These are phyloP conservation scores for Idris sp. DNA, from an alignment of 1,140 invertebrate genomes.

Conservation along the genomic window DNA sequence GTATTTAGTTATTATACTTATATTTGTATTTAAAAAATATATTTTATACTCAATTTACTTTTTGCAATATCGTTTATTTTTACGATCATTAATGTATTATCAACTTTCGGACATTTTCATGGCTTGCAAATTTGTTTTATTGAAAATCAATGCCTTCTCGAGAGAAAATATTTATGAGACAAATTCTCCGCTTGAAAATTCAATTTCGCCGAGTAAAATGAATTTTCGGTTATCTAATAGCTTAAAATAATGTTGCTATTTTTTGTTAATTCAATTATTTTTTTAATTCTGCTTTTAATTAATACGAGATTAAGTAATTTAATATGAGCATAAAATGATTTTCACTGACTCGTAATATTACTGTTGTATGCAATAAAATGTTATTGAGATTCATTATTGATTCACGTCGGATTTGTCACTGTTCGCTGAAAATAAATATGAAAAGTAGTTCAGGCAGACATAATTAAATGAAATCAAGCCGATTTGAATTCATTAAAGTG, in stretches of 20 bases:
- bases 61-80: conserved; percentile 13
- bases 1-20: too few relatives aligned
- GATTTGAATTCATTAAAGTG: conserved; percentile 18
- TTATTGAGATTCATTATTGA: conserved; percentile 10
- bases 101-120: conserved; percentile 5
- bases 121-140: conserved; percentile 32
- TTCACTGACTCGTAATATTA: too few relatives aligned
- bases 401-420: conserved; percentile 5
- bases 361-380: background rate
- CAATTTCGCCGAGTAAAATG: background rate
- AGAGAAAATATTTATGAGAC: conserved; percentile 15
- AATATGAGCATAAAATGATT: too few relatives aligned
- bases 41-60: conserved; percentile 24
- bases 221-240: too few relatives aligned
- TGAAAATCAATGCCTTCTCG: conserved; percentile 27
- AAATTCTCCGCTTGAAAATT: conserved; percentile 4
- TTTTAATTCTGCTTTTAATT: too few relatives aligned
- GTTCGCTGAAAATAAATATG: conserved; percentile 5
- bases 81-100: background rate
- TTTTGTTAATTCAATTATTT: too few relatives aligned
- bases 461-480: conserved; percentile 17
- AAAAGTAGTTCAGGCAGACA: conserved; percentile 9
- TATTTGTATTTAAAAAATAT: too few relatives aligned
- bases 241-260: too few relatives aligned
- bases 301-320: too few relatives aligned